Evolutionary conservation across 2,888 invertebrate genomes (phyloP).

Genomic region (Lasius fuliginosus): DNA sequence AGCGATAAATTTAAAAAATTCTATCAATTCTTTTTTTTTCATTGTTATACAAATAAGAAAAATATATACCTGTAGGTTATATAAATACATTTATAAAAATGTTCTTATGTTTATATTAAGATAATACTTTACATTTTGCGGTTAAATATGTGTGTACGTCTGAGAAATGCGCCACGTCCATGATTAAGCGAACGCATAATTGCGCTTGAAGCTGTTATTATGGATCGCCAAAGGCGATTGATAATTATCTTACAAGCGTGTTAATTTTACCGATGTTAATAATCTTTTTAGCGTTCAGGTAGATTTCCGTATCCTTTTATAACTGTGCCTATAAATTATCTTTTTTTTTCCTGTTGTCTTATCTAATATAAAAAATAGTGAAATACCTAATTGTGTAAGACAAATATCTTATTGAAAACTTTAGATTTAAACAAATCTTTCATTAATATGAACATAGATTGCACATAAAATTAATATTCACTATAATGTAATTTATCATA

Average conservation of each 20-base stretch:
- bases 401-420: conserved; percentile 8
- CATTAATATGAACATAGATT: conserved; percentile 12
- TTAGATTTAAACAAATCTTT: neutral
- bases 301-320: conserved; percentile 3
- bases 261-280: conserved; percentile 54
- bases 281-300: conserved; percentile 37
- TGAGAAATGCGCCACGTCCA: conserved; percentile 42
- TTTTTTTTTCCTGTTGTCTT: neutral
- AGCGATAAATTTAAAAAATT: neutral
- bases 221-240: conserved; percentile 25
- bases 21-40: neutral
- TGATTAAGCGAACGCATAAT: conserved; percentile 53
- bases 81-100: conserved; percentile 22
- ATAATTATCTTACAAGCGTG: conserved; percentile 54
- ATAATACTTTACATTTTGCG: conserved; percentile 7
- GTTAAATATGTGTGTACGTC: neutral
- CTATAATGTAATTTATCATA: neutral
- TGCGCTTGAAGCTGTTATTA: conserved; percentile 47
- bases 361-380: conserved; percentile 19
- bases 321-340: conserved; percentile 9
- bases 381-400: neutral
- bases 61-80: neutral
- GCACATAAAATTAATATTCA: conserved; percentile 27
- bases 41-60: neutral
- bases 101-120: conserved; percentile 8